Evolutionary conservation across 1,140 invertebrate genomes (phyloP), one percentile per base, ranked within the genome.

Genomic region (Halictus rubicundus): DNA sequence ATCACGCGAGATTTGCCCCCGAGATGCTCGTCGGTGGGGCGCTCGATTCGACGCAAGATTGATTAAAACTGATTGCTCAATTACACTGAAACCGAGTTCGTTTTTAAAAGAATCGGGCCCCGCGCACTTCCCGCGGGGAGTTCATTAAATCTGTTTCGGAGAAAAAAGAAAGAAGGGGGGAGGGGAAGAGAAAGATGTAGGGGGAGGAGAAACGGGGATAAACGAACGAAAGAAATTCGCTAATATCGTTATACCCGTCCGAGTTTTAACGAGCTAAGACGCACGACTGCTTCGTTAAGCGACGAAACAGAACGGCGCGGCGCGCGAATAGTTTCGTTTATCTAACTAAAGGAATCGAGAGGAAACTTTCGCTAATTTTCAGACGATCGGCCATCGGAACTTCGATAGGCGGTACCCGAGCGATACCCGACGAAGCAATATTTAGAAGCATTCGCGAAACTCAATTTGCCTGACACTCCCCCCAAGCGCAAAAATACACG

Each of bases 11-110:
- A 78, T 42, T 16, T 32, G 21, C 0, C 49, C 27, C 10, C 21
- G 37, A 64, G 74, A 60, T 32, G 49, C 52, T 23, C 19, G 49
- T 14, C 9, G 49, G 1, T 16, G 49, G 23, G 1, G 0, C 21
- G 25, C 9, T n/a, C 1, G 57, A 54, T 71, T 71, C 60, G 46
- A 64, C 68, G 32, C 21, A n/a, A 64, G 75, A 70, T 78, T 70
- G 75, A 77, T 70, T 69, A 71, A 71, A 71, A 78, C 32, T 72
- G 68, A 72, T 72, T 69, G 57, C 66, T 70, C 66, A 52, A 77
- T 70, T 77, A 60, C 54, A 10, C n/a, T 6, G 9, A 60, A 60
- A 49, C n/a, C 49, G 25, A 57, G 39, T 57, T 32, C 59, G 54
- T 23, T 61, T 37, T 42, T 21, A 19, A 14, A 46, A 5, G n/a